Evolutionary conservation across 2,888 invertebrate genomes (phyloP), one percentile per base, ranked within the genome.

Genomic region (Patella caerulea): DNA sequence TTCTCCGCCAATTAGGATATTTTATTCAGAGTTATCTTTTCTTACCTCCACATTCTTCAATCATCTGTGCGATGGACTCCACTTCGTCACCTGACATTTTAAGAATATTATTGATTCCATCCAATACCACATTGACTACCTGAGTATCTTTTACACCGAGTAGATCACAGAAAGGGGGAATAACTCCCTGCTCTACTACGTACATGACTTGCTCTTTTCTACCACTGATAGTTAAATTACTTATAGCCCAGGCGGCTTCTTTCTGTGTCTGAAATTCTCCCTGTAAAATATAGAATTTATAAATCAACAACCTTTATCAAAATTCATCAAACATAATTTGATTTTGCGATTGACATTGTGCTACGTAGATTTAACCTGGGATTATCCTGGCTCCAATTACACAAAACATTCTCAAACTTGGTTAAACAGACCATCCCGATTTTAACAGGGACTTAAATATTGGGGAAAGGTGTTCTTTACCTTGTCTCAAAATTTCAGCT

Each of bases 181-280:
- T 96, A 54, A 98, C 98, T 29, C 97, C 97, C 88, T 96, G 95
- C 86, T 95, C 94, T 86, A 99, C 96, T 88, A 99, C 94, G 84
- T 95, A 94, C 29, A 95, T 87, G 53, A 90, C 89, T 86, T 88
- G 79, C 3, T 97, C 96, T 90, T 95, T 95, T 87, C 96, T 96
- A 59, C 99, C 99, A 87, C 98, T 98, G 90, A 99, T 98, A 87
- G 99, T 99, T 86, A 99, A 94, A 94, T 99, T 99, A 91, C 97
- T 98, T 81, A 99, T 97, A 12, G 99, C 99, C 99, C 99, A 99
- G 0, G 99, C 99, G 0, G 99, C 99, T 93, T 99, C 99, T 92
- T 99, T 99, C 93, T 99, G 98, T n/a, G 98, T 99, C 93, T 98
- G 98, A 93, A 99, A 99, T 93, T 99, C 99, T 78, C 94, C 94